Base-by-base conservation (phyloP, 1,140 invertebrate genomes). In the Aleiodes sp. region DNA sequence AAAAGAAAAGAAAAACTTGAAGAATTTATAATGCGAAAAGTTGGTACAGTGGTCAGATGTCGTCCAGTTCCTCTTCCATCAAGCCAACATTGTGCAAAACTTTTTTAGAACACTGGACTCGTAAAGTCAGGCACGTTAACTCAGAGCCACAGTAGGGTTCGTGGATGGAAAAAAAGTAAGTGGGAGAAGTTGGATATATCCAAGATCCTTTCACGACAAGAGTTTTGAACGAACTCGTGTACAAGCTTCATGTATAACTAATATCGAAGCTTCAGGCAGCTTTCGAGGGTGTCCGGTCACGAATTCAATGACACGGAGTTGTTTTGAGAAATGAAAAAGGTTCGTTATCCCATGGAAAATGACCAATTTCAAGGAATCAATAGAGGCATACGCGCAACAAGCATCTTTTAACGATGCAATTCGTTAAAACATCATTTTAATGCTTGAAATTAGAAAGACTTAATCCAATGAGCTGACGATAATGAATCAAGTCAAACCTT, bases 121-220 rank as follows among this genome's bases (percentile, higher is more conserved):
- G n/a, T 19, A 52, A 52, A 52, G 46, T 52, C 46, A 52, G 28
- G 43, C 46, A 68, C 57, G 41, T 28, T 61, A 62, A 61, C 43
- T 41, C 61, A 35, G 41, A 19, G 41, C 39, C 62, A 16, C 14
- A 29, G 19, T 41, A 41, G 46, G 66, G 21, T 39, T 43, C 35
- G 24, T 39, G 26, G 62, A 64, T 57, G 39, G 70, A 67, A 63
- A 70, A 70, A 69, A 75, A 67, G 68, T 72, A 73, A 72, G 76
- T 76, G 76, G 68, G 63, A 70, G 64, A 60, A 64, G 65, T 59
- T 52, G 52, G 39, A 62, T 70, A 62, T 66, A 39, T 10, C 14
- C 41, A 60, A 68, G 66, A 70, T 39, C 29, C 39, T 52, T 60
- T 61, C 39, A 63, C 46, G 57, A 66, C 56, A 52, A 52, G 24